Conservation (phyloP, 2,888 invertebrate genomes). For the Cristatella mucedo region DNA sequence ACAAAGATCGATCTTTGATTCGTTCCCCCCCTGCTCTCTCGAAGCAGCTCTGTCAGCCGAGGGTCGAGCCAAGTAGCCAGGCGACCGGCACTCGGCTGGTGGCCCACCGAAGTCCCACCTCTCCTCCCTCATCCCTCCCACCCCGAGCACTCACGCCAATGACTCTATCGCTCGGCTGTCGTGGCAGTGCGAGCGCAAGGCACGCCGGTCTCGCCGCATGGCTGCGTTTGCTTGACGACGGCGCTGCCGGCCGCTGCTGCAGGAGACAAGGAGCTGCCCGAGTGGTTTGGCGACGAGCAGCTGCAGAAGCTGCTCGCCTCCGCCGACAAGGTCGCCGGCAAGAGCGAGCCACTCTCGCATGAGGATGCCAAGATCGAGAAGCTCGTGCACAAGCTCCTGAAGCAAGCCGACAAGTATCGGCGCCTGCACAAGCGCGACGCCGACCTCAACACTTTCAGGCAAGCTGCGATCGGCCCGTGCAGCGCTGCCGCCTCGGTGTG, state of each 20-base stretch:
- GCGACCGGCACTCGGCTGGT: no score
- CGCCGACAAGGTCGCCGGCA: slow-evolving; percentile 24
- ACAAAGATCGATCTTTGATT: no score
- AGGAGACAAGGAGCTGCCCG: slow-evolving; percentile 64
- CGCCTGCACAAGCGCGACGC: slow-evolving; percentile 74
- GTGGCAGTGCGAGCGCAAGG: no score
- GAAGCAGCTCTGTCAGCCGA: no score
- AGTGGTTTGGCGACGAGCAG: slow-evolving; percentile 73
- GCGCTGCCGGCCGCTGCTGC: slow-evolving; percentile 34
- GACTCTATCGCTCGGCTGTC: background rate
- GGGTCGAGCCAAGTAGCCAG: no score
- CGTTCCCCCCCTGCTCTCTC: no score
- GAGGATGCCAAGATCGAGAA: slow-evolving; percentile 57
- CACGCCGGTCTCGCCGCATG: no score
- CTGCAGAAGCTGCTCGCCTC: slow-evolving; percentile 47
- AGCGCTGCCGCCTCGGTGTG: no score
- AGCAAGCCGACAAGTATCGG: slow-evolving; percentile 75
- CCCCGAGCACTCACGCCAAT: background rate
- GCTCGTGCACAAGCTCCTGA: slow-evolving; percentile 67
- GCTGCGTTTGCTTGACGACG: background rate
- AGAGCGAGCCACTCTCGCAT: slow-evolving; percentile 14
- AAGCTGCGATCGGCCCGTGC: no score
- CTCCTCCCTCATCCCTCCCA: background rate
- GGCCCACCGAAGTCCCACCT: no score
- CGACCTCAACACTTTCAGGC: slow-evolving; percentile 81